Conservation (phyloP, 2,113 vertebrate species). For the Thamnaconus septentrionalis region DNA sequence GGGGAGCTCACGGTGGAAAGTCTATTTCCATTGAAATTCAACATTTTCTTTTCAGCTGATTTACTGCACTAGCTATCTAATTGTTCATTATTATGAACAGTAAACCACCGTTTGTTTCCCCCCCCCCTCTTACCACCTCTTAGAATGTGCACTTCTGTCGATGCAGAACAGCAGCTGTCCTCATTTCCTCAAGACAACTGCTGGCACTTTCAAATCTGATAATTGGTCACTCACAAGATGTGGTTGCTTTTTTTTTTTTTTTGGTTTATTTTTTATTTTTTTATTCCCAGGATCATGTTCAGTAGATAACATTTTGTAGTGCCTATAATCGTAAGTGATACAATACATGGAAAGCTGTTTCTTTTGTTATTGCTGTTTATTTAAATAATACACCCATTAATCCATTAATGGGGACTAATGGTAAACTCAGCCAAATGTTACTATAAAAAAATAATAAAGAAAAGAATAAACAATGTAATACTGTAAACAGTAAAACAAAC, state of each 20-base stretch:
- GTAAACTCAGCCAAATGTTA: too few relatives aligned
- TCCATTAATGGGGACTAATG: too few relatives aligned
- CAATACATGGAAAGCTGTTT: background rate
- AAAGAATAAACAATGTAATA: too few relatives aligned
- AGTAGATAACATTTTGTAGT: too few relatives aligned
- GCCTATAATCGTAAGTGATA: background rate
- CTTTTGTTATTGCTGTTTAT: background rate
- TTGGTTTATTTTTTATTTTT: conserved; percentile 1
- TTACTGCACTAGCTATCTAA: conserved; percentile 33
- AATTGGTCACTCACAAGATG: conserved; percentile 6
- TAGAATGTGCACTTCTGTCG: background rate
- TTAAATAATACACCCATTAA: background rate
- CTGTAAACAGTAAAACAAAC: too few relatives aligned
- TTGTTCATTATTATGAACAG: conserved; percentile 25
- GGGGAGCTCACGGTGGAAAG: conserved; percentile 15
- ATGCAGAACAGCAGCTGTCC: conserved; percentile 6
- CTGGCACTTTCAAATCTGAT: conserved; percentile 9
- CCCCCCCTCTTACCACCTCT: too few relatives aligned
- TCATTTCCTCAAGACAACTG: conserved; percentile 2
- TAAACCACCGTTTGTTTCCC: too few relatives aligned
- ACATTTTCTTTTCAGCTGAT: background rate
- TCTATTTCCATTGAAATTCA: conserved; percentile 21
- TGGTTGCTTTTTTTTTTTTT: background rate
- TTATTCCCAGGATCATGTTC: background rate
- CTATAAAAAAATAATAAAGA: too few relatives aligned